phyloP scores from a whole-genome alignment of 2,113 vertebrate species.

The Limanda limanda region DNA sequence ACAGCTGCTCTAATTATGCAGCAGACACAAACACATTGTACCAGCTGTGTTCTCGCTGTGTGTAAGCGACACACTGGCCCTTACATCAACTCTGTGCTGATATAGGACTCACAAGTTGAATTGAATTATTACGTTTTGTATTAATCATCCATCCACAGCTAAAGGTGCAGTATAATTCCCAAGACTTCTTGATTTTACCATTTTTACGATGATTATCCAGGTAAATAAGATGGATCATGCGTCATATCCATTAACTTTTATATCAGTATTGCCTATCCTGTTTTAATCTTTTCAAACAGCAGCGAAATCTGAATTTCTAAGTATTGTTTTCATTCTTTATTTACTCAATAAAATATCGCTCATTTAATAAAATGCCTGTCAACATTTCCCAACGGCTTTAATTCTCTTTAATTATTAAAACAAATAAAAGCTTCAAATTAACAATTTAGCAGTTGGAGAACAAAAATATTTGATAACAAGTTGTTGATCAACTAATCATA shows the following conservation, averaged over 20 bases:
- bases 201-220: neutral
- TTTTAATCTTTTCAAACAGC: neutral
- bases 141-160: constrained; percentile 11
- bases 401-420: no score
- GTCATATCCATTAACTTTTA: neutral
- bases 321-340: no score
- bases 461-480: neutral
- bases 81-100: neutral
- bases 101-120: neutral
- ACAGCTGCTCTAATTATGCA: constrained; percentile 52
- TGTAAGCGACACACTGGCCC: neutral
- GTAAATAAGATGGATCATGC: neutral
- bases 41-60: constrained; percentile 18
- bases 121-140: neutral
- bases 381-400: no score
- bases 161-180: neutral
- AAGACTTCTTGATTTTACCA: neutral
- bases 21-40: constrained; percentile 20
- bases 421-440: no score
- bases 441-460: neutral
- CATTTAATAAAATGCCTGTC: no score
- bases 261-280: neutral
- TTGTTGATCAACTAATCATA: neutral
- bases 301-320: neutral
- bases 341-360: no score